Evolutionary conservation across 2,797 vertebrate species (phyloP).

Genomic region (Borostomias antarcticus): DNA sequence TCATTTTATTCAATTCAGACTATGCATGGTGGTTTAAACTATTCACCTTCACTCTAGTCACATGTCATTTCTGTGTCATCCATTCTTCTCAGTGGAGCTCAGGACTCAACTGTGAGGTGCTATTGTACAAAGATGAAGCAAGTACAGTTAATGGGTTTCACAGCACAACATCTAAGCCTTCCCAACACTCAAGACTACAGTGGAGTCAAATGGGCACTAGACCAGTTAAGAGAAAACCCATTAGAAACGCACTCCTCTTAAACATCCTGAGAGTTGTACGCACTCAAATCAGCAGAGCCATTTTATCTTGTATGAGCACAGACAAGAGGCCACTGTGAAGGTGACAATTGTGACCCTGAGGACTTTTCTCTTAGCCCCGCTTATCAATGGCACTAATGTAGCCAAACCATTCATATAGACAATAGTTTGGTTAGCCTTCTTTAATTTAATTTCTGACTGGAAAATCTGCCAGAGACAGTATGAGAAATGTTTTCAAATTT

Average conservation of each 20-base stretch:
- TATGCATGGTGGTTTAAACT: neutral
- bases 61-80: neutral
- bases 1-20: no score
- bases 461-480: constrained; percentile 33
- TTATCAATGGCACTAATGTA: constrained; percentile 44
- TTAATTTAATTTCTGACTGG: no score
- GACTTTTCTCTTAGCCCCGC: constrained; percentile 42
- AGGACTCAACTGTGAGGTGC: neutral
- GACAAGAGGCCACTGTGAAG: constrained; percentile 31
- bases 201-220: no score
- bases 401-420: constrained; percentile 49
- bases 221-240: no score
- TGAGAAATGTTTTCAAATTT: constrained; percentile 42
- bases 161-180: no score
- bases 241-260: no score
- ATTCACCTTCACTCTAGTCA: neutral
- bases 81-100: neutral
- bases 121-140: neutral
- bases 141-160: no score
- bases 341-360: constrained; percentile 44
- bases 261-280: neutral
- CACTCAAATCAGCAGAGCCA: constrained; percentile 46
- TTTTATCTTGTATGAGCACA: constrained; percentile 60
- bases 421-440: constrained; percentile 34
- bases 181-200: no score